A percentile compares a stretch with the other conserved stretches of the same genome.
These are phyloP conservation scores for Melitaea cinxia DNA, from an alignment of 1,140 invertebrate species.

Conservation along the genomic window DNA sequence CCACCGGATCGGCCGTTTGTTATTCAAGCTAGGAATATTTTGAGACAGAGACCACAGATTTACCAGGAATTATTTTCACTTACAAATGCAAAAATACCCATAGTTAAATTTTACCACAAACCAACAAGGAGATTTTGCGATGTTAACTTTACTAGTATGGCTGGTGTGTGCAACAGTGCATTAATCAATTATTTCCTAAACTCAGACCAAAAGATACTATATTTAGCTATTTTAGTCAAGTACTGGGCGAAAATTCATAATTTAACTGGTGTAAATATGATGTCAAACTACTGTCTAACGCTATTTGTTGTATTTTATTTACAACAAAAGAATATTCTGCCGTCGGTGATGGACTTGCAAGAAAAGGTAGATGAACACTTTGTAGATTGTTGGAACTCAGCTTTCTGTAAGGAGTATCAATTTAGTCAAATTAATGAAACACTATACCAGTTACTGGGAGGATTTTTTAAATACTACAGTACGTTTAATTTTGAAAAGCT, in stretches of 20 bases:
- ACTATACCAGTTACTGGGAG: constrained; percentile 78
- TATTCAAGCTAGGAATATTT: constrained; percentile 59
- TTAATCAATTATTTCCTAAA: constrained; percentile 82
- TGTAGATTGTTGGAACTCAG: constrained; percentile 56
- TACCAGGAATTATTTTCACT: constrained; percentile 83
- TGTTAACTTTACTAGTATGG: constrained; percentile 84
- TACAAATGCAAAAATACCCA: constrained; percentile 84
- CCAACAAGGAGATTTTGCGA: constrained; percentile 84
- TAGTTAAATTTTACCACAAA: constrained; percentile 84
- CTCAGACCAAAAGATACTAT: constrained; percentile 78
- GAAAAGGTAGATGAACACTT: constrained; percentile 15
- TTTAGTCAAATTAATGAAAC: constrained; percentile 32
- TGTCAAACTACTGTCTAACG: constrained; percentile 83
- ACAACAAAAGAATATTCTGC: constrained; percentile 77
- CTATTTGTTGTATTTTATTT: constrained; percentile 85
- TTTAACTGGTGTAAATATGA: constrained; percentile 74
- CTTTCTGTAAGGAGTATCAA: constrained; percentile 32
- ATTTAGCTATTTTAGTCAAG: constrained; percentile 84
- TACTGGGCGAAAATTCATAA: constrained; percentile 85
- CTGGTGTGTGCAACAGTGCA: constrained; percentile 84
- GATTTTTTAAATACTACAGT: constrained; percentile 84
- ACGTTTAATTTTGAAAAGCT: constrained; percentile 78
- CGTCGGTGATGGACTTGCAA: constrained; percentile 49
- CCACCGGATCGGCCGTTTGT: constrained; percentile 40
- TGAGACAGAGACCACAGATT: constrained; percentile 55